A percentile compares a stretch with the other conserved stretches of the same genome.
These are phyloP conservation scores for Diachasmimorpha longicaudata DNA, from an alignment of 1,140 invertebrate genomes.

Conservation along the genomic window DNA sequence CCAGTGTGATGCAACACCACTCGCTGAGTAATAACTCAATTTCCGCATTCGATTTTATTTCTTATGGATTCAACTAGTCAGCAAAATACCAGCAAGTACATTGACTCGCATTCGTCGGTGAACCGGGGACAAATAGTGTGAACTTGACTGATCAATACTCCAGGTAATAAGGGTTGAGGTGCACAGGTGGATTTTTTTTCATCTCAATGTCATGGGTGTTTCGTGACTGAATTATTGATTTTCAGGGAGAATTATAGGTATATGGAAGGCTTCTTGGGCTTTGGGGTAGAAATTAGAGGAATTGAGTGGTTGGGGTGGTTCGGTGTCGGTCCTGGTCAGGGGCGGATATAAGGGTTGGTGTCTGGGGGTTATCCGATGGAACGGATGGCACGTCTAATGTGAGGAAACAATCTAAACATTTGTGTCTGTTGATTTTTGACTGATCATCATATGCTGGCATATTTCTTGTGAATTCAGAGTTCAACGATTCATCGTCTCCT, in stretches of 20 bases:
- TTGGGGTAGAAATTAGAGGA: neutral
- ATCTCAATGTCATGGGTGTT: neutral
- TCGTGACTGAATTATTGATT: neutral
- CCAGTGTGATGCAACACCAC: neutral
- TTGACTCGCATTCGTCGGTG: neutral
- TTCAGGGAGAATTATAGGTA: neutral
- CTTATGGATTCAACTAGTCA: neutral
- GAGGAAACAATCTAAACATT: no score
- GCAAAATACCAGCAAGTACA: no score
- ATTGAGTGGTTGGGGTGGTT: neutral
- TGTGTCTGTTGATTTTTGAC: no score
- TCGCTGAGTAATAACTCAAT: neutral
- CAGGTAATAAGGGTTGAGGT: neutral
- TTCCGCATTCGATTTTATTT: neutral
- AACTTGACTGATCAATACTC: no score
- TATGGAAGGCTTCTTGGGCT: neutral
- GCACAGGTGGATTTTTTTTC: neutral
- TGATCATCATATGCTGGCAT: no score
- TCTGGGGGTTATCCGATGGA: no score
- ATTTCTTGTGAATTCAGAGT: no score
- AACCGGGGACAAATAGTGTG: neutral
- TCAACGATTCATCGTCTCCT: no score
- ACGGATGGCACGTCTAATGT: no score
- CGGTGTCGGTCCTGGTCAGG: neutral
- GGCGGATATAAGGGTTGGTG: neutral